Percentiles rank a stretch among this genome's conserved stretches.
Evolutionary conservation across 2,113 vertebrate genomes (phyloP).

Genomic region (Actinemys pallida): DNA sequence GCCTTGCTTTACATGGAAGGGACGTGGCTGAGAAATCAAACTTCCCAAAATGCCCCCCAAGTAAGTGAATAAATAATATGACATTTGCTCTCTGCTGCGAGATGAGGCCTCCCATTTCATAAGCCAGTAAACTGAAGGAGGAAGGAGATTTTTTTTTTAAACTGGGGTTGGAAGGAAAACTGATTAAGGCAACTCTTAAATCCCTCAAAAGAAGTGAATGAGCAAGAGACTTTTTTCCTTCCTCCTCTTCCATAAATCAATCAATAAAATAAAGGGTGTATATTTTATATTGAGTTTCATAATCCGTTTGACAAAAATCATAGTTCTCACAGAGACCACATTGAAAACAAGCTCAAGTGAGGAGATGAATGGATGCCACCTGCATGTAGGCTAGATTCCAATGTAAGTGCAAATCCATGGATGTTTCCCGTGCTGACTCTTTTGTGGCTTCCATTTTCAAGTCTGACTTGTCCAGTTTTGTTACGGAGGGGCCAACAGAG

Average conservation of each 20-base stretch:
- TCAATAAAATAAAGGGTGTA: conserved; percentile 51
- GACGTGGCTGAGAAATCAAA: conserved; percentile 34
- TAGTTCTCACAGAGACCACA: conserved; percentile 47
- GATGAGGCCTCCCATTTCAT: conserved; percentile 80
- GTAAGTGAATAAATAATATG: conserved; percentile 74
- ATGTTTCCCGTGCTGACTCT: conserved; percentile 50
- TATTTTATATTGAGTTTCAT: conserved; percentile 58
- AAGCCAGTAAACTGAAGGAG: conserved; percentile 70
- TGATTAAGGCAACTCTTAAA: conserved; percentile 76
- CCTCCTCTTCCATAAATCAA: conserved; percentile 23
- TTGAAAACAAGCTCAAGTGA: conserved; percentile 16
- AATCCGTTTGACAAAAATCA: conserved; percentile 60
- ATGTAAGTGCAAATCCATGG: conserved; percentile 49
- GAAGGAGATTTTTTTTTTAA: background rate
- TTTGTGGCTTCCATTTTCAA: conserved; percentile 63
- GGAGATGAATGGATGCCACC: conserved; percentile 57
- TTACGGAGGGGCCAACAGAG: conserved; percentile 28
- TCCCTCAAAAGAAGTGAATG: conserved; percentile 52
- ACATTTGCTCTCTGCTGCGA: conserved; percentile 57
- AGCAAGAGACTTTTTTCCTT: background rate
- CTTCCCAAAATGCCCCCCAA: conserved; percentile 19
- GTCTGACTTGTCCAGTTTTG: conserved; percentile 28
- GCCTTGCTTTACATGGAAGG: conserved; percentile 9
- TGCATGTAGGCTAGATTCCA: conserved; percentile 60
- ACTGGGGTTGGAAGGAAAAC: conserved; percentile 46